Conservation (phyloP, 2,888 invertebrate genomes). For the Automeris io region DNA sequence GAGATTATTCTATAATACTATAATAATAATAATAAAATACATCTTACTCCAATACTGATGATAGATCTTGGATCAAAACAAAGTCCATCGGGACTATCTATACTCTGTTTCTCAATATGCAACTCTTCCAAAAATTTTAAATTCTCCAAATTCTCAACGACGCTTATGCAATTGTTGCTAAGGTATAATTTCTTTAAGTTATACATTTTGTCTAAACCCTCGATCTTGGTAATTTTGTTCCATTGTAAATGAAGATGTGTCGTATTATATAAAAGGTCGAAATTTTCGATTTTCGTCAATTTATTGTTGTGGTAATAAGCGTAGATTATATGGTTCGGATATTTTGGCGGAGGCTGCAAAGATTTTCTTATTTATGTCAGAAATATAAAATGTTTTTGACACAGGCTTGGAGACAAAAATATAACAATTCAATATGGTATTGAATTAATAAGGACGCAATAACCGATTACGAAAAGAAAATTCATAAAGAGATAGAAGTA, state of each 20-base stretch:
- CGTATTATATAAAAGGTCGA: slow-evolving; percentile 79
- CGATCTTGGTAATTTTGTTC: slow-evolving; percentile 84
- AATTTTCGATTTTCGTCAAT: slow-evolving; percentile 84
- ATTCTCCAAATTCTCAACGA: slow-evolving; percentile 82
- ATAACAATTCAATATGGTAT: too few relatives aligned
- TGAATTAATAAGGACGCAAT: too few relatives aligned
- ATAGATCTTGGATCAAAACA: slow-evolving; percentile 82
- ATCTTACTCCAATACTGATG: slow-evolving; percentile 73
- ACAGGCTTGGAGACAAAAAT: too few relatives aligned
- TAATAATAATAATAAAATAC: not conserved
- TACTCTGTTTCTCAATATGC: slow-evolving; percentile 81
- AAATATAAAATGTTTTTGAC: slow-evolving; percentile 5
- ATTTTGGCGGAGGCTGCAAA: slow-evolving; percentile 53
- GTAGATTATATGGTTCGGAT: slow-evolving; percentile 69
- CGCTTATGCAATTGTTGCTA: slow-evolving; percentile 81
- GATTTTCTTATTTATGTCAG: slow-evolving; percentile 18
- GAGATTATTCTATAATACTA: too few relatives aligned
- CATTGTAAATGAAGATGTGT: slow-evolving; percentile 85
- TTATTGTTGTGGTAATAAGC: slow-evolving; percentile 89
- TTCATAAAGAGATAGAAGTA: too few relatives aligned
- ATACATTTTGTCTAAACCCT: slow-evolving; percentile 78
- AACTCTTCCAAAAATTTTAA: slow-evolving; percentile 79
- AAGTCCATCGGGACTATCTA: slow-evolving; percentile 73
- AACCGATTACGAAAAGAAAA: too few relatives aligned
- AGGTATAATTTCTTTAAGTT: slow-evolving; percentile 88